Percentiles rank a stretch among this genome's conserved stretches.
Conservation (phyloP, 2,113 vertebrate species). For the Oncorhynchus gorbuscha region DNA sequence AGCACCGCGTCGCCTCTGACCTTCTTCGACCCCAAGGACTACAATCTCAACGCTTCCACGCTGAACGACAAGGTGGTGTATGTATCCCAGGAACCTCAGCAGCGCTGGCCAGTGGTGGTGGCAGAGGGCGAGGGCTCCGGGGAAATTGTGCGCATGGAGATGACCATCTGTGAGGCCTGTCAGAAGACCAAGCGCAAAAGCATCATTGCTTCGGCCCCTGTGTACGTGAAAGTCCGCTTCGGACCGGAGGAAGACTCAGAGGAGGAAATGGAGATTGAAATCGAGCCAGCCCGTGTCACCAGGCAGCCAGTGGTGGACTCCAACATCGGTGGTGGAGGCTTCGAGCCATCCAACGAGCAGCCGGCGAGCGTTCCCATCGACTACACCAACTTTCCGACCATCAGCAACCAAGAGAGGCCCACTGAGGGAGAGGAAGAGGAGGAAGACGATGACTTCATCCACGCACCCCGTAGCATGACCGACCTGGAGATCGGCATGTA, state of each 20-base stretch:
- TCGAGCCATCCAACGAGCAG: conserved; percentile 74
- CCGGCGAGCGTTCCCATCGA: conserved; percentile 78
- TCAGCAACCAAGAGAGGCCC: conserved; percentile 78
- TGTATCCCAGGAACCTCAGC: conserved; percentile 82
- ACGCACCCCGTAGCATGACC: conserved; percentile 86
- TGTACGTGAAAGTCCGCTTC: conserved; percentile 85
- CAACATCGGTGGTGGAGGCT: conserved; percentile 58
- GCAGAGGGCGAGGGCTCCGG: conserved; percentile 87
- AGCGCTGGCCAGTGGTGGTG: conserved; percentile 83
- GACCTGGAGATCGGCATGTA: conserved; percentile 99
- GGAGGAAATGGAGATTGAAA: conserved; percentile 71
- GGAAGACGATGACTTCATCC: conserved; percentile 77
- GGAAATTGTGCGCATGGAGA: conserved; percentile 82
- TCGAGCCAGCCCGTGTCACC: conserved; percentile 55
- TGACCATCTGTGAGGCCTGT: conserved; percentile 92
- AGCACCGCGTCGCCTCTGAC: conserved; percentile 87
- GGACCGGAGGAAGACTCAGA: conserved; percentile 81
- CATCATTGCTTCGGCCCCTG: conserved; percentile 81
- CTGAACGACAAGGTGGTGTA: conserved; percentile 86
- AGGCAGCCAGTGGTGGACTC: conserved; percentile 77
- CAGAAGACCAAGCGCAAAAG: conserved; percentile 98
- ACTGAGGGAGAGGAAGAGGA: conserved; percentile 57
- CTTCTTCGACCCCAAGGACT: conserved; percentile 92
- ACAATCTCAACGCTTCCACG: conserved; percentile 87
- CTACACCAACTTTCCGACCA: conserved; percentile 84